Conservation (phyloP, 2,113 vertebrate genomes). For the Oriolus oriolus region DNA sequence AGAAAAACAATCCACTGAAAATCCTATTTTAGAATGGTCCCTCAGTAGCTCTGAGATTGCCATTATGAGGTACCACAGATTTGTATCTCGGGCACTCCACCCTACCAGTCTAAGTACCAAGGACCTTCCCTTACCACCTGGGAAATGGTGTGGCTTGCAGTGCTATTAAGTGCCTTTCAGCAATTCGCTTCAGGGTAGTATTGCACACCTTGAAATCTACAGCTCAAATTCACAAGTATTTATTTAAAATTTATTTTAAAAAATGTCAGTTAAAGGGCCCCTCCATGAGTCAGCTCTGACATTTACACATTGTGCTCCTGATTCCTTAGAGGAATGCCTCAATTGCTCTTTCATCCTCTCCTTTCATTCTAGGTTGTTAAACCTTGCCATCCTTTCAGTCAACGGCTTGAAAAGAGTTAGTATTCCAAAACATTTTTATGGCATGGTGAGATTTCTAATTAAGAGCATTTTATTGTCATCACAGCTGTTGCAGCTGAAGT, state of each 20-base stretch:
- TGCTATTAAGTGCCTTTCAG: background rate
- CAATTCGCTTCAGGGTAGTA: background rate
- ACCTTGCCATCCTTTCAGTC: background rate
- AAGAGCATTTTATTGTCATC: background rate
- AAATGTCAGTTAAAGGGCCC: background rate
- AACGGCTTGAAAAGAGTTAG: background rate
- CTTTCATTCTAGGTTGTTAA: background rate
- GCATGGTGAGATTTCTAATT: background rate
- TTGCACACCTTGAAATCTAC: background rate
- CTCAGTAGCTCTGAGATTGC: background rate
- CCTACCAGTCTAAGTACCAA: background rate
- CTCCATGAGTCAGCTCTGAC: background rate
- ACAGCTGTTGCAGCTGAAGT: background rate
- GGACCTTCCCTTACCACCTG: background rate
- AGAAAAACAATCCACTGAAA: background rate
- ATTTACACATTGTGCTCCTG: background rate
- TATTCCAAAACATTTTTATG: background rate
- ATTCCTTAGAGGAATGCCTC: background rate
- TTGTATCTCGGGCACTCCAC: background rate
- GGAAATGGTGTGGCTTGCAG: background rate
- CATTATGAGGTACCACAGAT: rapidly evolving
- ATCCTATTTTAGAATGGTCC: background rate
- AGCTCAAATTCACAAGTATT: background rate
- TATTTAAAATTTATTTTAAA: background rate
- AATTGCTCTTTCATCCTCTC: background rate